Base-by-base conservation (phyloP, 2,113 vertebrate species). In the Ameiurus melas region DNA sequence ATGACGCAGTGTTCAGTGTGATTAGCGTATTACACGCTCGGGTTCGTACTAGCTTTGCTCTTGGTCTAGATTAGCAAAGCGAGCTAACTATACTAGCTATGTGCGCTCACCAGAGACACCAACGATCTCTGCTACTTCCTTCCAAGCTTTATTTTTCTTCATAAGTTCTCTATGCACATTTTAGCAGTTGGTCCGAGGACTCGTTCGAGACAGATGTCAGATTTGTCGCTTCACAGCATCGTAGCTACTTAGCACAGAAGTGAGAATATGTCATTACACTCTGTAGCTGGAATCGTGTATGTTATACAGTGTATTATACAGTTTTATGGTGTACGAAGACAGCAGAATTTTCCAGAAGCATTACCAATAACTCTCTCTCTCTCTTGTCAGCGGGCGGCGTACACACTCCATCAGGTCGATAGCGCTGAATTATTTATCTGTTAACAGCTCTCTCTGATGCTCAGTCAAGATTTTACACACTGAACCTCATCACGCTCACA, bases 401-500 rank as follows among this genome's bases (percentile, higher is more conserved):
- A 22, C 51, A 62, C 33, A 62, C 62, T 81, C 77, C 47, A 58
- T 51, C 79, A 89, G 84, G 43, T 86, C 87, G 83, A 84, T 90
- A 81, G 71, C 82, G 30, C 47, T 90, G 85, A 90, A 90, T 90
- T 86, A 90, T 88, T 88, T 60, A 88, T 60, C 25, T 68, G 30
- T 58, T 75, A 78, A 19, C 70, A n/a, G 68, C 17, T 5, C 39
- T 17, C 13, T 80, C 43, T 43, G 82, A 84, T 84, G 71, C 60
- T 82, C 47, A 68, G 47, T 88, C 85, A 86, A 71, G 20, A 27
- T 60, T 87, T 85, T 51, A 87, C 53, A 85, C 55, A 27, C 62
- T 51, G 36, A 47, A 39, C 3, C 55, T 82, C 55, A 82, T 82
- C 30, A 58, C 25, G 27, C 47, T 80, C 77, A 53, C 77, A n/a